A percentile compares a stretch with the other conserved stretches of the same genome.
Conservation (phyloP, 2,888 invertebrate genomes). For the Cephonodes hylas region DNA sequence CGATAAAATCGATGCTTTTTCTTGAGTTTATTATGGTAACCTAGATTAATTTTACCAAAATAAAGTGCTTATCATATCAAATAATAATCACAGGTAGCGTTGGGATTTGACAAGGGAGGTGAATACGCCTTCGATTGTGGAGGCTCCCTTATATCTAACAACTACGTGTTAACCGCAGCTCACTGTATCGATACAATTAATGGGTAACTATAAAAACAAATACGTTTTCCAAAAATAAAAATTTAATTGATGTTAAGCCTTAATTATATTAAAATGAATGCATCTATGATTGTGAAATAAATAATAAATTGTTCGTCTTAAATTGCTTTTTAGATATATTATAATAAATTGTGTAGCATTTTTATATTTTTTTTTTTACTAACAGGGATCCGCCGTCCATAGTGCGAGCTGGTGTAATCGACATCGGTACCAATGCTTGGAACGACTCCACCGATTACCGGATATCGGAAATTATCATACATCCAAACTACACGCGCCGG, state of each 20-base stretch:
- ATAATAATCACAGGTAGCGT: slow-evolving; percentile 49
- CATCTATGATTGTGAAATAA: too few species aligned
- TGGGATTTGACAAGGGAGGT: slow-evolving; percentile 55
- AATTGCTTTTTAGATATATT: too few species aligned
- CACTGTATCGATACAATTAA: slow-evolving; percentile 66
- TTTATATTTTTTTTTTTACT: not conserved
- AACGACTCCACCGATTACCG: slow-evolving; percentile 50
- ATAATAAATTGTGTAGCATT: not conserved
- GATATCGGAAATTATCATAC: slow-evolving; percentile 46
- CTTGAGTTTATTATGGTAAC: too few species aligned
- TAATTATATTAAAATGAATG: too few species aligned
- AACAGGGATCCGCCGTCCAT: slow-evolving; percentile 57
- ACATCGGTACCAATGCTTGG: slow-evolving; percentile 44
- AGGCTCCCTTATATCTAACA: slow-evolving; percentile 59
- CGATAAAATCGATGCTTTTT: too few species aligned
- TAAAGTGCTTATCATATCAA: too few species aligned
- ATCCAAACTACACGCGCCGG: slow-evolving; percentile 56
- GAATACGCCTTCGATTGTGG: slow-evolving; percentile 65
- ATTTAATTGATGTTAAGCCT: too few species aligned
- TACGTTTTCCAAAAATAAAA: not conserved
- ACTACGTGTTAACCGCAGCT: slow-evolving; percentile 65
- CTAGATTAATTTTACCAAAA: not conserved
- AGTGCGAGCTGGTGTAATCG: slow-evolving; percentile 59
- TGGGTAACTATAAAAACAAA: slow-evolving; percentile 38
- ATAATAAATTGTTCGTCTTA: too few species aligned